A percentile compares a stretch with the other conserved stretches of the same genome.
These are phyloP conservation scores for Strix occidentalis DNA, from an alignment of 2,797 vertebrate species.

Conservation along the genomic window DNA sequence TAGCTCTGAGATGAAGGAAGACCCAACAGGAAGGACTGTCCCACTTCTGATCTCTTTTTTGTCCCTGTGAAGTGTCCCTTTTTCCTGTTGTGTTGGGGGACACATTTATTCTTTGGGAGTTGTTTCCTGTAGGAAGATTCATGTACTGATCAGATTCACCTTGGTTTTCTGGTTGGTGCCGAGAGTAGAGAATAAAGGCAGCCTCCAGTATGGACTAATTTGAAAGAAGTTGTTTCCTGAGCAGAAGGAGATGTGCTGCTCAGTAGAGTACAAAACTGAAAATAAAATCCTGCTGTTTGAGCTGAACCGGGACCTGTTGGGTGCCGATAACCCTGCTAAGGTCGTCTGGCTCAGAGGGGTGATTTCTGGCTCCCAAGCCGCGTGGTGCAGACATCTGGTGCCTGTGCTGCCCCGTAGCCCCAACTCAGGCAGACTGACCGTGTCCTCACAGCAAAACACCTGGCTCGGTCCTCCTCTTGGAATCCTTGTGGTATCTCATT, in stretches of 20 bases:
- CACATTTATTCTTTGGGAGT: neutral
- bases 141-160: accelerated
- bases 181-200: neutral
- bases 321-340: no score
- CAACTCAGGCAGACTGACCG: accelerated
- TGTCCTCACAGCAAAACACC: neutral
- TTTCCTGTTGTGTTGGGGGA: neutral
- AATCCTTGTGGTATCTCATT: no score
- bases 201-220: neutral
- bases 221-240: neutral
- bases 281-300: neutral
- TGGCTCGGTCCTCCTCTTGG: neutral
- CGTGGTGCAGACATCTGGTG: accelerated
- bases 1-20: neutral
- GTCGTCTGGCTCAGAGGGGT: neutral
- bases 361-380: neutral
- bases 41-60: neutral
- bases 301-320: neutral
- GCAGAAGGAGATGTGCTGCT: neutral
- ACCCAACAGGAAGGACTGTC: accelerated
- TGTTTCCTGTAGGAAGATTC: neutral
- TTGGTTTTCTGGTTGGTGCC: accelerated
- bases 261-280: neutral
- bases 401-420: accelerated
- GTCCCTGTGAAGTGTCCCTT: neutral